Base-by-base conservation (phyloP, 2,113 vertebrate genomes). In the Formicarius rufipectus region DNA sequence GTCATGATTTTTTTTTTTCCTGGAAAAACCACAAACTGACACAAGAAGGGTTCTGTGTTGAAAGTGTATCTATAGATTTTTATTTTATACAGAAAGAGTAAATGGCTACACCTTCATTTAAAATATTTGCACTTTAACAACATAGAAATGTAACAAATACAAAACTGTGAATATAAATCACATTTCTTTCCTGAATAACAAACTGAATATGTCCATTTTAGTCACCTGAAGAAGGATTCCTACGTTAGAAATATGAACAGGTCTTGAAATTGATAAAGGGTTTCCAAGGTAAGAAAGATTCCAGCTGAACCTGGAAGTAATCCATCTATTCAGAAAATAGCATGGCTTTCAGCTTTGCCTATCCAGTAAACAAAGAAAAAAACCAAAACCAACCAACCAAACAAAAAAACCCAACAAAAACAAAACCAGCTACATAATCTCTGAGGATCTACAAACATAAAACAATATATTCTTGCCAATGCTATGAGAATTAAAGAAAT, bases 281-380 rank as follows among this genome's bases (percentile, higher is more conserved):
- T 93, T 88, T 74, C 47, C 35, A 67, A 90, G 87, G 77, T 77
- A 93, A 96, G 84, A 73, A 86, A 71, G 58, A 93, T 85, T 87
- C 35, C 42, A 35, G 35, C 30, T 66, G 35, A 93, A 93, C 14
- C 50, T 77, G 30, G 25, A 83, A 79, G 47, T 76, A 94, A 94
- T 83, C 40, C 13, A 11, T 74, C 59, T 90, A 25, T 83, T 90
- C 59, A 76, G 74, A 85, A 90, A 91, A 93, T 63, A 93, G 31
- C 52, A 63, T 5, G 10, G n/a, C 19, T 95, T 94, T 91, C 71
- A 88, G 42, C 45, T 74, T 90, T 90, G 22, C 22, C 53, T 87
- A 56, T 52, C 40, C 69, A 60, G 31, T 76, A 84, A 93, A 90
- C 60, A 84, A 89, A 87, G 60, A 31, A 24, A 79, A 84, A 66